Conservation (phyloP, 2,888 invertebrate genomes). For the Exocentrus adspersus region DNA sequence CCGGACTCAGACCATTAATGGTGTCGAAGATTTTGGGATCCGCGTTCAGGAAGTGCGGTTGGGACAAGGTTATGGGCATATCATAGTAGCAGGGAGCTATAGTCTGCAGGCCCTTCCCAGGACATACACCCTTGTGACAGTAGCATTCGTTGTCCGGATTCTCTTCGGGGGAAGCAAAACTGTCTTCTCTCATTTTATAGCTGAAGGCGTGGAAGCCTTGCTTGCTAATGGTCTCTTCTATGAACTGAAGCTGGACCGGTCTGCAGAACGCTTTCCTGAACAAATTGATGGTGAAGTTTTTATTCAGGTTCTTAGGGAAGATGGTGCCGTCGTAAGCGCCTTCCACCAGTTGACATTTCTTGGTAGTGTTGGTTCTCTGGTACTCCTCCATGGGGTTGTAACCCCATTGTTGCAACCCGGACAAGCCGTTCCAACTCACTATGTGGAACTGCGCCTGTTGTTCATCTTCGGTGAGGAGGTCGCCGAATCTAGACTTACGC, state of each 20-base stretch:
- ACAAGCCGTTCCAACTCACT: constrained; percentile 71
- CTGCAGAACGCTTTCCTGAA: constrained; percentile 83
- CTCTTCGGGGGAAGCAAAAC: constrained; percentile 67
- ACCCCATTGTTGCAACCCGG: constrained; percentile 77
- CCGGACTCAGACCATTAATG: constrained; percentile 72
- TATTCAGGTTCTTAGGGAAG: constrained; percentile 71
- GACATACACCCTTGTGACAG: constrained; percentile 78
- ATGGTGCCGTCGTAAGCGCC: constrained; percentile 78
- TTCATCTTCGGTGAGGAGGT: constrained; percentile 50
- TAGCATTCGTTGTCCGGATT: constrained; percentile 74
- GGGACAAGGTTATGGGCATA: constrained; percentile 78
- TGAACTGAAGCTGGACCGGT: constrained; percentile 68
- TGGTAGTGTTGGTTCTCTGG: constrained; percentile 62
- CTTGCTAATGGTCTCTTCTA: constrained; percentile 54
- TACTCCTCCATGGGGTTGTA: constrained; percentile 60
- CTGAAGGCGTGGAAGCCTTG: constrained; percentile 69
- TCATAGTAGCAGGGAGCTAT: constrained; percentile 67
- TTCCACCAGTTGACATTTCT: constrained; percentile 72
- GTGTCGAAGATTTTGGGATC: constrained; percentile 69
- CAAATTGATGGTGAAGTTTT: constrained; percentile 68
- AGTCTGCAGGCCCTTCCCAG: constrained; percentile 68
- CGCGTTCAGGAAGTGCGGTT: constrained; percentile 70
- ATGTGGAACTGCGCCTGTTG: constrained; percentile 66
- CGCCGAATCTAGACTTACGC: constrained; percentile 42
- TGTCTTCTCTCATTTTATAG: constrained; percentile 71